These are phyloP conservation scores for Drosophila oshimai DNA, from an alignment of 1,140 invertebrate genomes.

Conservation along the genomic window DNA sequence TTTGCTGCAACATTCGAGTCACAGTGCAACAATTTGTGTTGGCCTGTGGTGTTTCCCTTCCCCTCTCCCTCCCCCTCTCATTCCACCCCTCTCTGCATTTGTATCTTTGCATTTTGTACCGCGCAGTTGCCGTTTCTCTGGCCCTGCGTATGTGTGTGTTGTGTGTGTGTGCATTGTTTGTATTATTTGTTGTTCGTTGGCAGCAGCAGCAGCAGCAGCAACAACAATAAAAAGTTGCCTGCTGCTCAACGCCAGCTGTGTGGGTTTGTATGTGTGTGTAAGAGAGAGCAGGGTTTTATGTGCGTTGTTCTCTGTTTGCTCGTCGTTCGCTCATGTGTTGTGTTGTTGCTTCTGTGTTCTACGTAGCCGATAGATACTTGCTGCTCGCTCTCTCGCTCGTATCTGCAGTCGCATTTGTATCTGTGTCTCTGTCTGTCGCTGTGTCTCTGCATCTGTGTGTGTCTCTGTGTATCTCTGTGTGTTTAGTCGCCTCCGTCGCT, in stretches of 20 bases:
- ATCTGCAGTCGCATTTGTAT: neutral
- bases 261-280: constrained; percentile 12
- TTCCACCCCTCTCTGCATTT: constrained; percentile 39
- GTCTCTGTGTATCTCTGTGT: constrained; percentile 54
- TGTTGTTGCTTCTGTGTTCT: constrained; percentile 61
- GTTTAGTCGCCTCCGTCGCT: constrained; percentile 78
- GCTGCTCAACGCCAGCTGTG: constrained; percentile 44
- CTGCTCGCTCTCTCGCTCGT: constrained; percentile 17
- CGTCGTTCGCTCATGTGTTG: constrained; percentile 8
- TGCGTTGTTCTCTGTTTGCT: constrained; percentile 76
- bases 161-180: constrained; percentile 63
- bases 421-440: constrained; percentile 6
- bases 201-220: constrained; percentile 30
- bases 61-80: constrained; percentile 4
- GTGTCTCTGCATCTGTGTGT: constrained; percentile 44
- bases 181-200: constrained; percentile 74
- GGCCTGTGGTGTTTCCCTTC: constrained; percentile 11
- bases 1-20: neutral
- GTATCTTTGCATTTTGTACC: constrained; percentile 70
- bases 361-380: constrained; percentile 73
- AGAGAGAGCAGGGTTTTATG: constrained; percentile 45
- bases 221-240: constrained; percentile 64
- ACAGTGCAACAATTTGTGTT: constrained; percentile 54
- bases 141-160: constrained; percentile 24
- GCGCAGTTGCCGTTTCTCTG: constrained; percentile 72